Base-by-base conservation (phyloP, 2,888 invertebrate genomes). In the Watsonalla binaria region DNA sequence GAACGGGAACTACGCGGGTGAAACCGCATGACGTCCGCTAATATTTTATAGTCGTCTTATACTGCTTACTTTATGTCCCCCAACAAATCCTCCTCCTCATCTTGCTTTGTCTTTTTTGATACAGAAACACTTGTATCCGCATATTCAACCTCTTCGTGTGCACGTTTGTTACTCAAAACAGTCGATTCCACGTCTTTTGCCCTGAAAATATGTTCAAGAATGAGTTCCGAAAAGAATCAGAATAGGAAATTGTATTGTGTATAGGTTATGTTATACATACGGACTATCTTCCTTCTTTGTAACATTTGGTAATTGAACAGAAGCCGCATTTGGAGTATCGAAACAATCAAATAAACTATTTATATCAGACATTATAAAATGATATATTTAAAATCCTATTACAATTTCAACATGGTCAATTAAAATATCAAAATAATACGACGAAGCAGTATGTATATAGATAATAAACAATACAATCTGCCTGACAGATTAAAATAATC, bases 291-390 rank as follows among this genome's bases (percentile, higher is more conserved):
- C 66, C 9, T 69, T 70, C 51, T 58, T 72, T 57, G 76, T 70
- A 24, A 82, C 57, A 47, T 78, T 80, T 39, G 84, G 82, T 52
- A 80, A 72, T 59, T 83, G 80, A 45, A 80, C 64, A 37, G 80
- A 61, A 35, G 76, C 62, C 61, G 78, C 78, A 62, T 73, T 82
- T 34, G 74, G 61, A 6, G 71, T 57, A 42, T 87, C 87, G 63
- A 90, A 90, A 71, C 90, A 90, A 72, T 86, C 86, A 67, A 90
- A 90, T 66, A 90, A 71, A 70, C 63, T 78, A 58, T 80, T 74
- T 24, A 88, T 58, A 61, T 86, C 82, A 56, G 79, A 78, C 89
- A 90, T 89, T 56, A 54, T 66, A 34, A 33, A 15, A 24, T 6
- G 45, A 8, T 37, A 14, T 24, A 46, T 34, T n/a, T 51, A n/a